These are phyloP conservation scores for Cetoscarus ocellatus DNA, from an alignment of 2,797 vertebrate species.

Conservation along the genomic window DNA sequence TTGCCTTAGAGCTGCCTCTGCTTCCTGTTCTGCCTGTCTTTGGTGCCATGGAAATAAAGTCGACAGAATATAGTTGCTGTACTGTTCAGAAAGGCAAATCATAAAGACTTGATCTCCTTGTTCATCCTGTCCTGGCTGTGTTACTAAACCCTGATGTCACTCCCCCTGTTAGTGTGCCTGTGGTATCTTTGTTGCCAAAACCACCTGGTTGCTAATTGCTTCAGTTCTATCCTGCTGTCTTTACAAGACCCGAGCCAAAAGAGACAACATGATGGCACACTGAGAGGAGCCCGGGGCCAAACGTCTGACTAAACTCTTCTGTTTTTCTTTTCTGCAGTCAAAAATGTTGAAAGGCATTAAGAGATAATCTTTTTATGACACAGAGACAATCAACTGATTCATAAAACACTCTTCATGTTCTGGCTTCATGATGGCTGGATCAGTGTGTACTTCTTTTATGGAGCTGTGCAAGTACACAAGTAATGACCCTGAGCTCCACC, in stretches of 20 bases:
- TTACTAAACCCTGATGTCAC: constrained; percentile 1
- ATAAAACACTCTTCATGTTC: not conserved
- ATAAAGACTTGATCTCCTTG: not conserved
- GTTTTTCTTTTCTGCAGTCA: not conserved
- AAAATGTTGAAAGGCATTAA: not conserved
- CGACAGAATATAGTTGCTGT: too few species aligned
- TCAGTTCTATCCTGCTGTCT: constrained; percentile 40
- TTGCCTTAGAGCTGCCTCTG: too few species aligned
- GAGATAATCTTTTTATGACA: not conserved
- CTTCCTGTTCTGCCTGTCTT: too few species aligned
- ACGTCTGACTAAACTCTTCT: not conserved
- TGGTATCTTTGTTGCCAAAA: constrained; percentile 17
- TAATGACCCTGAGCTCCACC: not conserved
- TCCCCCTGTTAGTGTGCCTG: constrained; percentile 4
- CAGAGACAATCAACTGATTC: not conserved
- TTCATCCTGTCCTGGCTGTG: not conserved
- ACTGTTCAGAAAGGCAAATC: too few species aligned
- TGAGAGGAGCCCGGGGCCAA: constrained; percentile 23
- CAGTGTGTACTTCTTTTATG: not conserved
- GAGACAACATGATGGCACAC: constrained; percentile 18
- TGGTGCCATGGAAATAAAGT: too few species aligned
- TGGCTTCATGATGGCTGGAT: not conserved
- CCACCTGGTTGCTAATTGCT: constrained; percentile 50
- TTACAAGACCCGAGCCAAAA: constrained; percentile 23
- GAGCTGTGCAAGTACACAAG: not conserved